These are phyloP conservation scores for Scolopax rusticola DNA, from an alignment of 2,797 vertebrate species.

Conservation along the genomic window DNA sequence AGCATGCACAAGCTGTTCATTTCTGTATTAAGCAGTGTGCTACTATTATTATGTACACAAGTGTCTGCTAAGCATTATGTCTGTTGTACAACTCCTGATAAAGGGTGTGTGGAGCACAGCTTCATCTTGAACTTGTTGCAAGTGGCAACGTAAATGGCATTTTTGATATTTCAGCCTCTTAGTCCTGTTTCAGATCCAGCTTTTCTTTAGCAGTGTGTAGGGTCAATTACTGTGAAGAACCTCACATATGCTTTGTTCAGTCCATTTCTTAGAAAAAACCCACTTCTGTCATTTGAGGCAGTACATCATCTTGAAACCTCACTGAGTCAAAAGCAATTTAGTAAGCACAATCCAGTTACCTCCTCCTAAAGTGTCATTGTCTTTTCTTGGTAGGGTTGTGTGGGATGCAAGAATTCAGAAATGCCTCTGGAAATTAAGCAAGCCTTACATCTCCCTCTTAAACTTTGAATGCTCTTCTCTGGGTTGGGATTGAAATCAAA, in stretches of 20 bases:
- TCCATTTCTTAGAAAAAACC: neutral
- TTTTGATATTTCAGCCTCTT: neutral
- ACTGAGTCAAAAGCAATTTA: neutral
- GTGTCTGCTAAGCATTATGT: neutral
- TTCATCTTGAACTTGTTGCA: neutral
- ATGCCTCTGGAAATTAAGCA: neutral
- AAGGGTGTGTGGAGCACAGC: neutral
- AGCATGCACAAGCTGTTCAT: neutral
- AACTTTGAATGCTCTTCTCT: neutral
- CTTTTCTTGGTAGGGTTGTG: neutral
- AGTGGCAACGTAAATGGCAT: neutral
- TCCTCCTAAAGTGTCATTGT: neutral
- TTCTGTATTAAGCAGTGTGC: neutral
- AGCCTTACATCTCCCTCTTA: neutral
- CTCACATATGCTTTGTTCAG: neutral
- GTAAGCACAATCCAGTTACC: neutral
- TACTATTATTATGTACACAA: neutral
- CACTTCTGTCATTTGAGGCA: neutral
- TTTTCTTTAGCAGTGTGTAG: neutral
- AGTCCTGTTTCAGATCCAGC: neutral
- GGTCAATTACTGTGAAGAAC: neutral
- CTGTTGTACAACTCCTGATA: fast-evolving
- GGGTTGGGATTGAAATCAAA: neutral
- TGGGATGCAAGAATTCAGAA: neutral
- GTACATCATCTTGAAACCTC: neutral